Base-by-base conservation (phyloP, 30 jellyfish, hydroid and myxozoan species). In the Aurelia aurita region DNA sequence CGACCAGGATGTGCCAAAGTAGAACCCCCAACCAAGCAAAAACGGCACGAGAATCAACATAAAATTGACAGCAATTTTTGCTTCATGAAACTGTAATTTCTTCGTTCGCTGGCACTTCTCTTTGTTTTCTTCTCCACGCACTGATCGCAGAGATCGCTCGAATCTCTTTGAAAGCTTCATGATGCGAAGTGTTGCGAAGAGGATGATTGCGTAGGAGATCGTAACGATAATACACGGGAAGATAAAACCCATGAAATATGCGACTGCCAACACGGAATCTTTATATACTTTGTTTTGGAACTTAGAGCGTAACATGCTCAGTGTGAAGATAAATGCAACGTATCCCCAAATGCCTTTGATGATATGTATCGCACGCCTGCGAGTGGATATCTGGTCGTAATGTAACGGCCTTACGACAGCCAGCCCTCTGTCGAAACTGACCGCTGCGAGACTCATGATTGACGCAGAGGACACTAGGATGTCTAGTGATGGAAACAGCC, bases 21-120 rank as follows among this genome's bases (percentile, higher is more conserved):
- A 85, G 32, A 85, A 85, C 1, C 95, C 95, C 95, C 95, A 85
- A 10, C 95, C 95, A n/a, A 55, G 75, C 80, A 74, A 14, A 29
- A 85, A 85, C 51, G 95, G 95, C 27, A 74, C 95, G 27, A 85
- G 88, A 43, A 85, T 85, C 45, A 85, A 27, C 88, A 85, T 74
- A 61, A 85, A 66, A 35, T 85, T 85, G 61, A 64, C 78, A 15
- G 95, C 88, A n/a, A 85, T 85, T 53, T 74, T 74, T 34, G 87
- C 85, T 35, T 85, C 95, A 27, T 66, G 78, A 16, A 85, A 72
- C 54, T 85, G 86, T 61, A 85, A 22, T 18, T 66, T 74, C 77
- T 63, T 74, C 26, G 79, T 69, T 22, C 79, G 70, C 39, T 81
- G 84, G 29, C 72, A 34, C 62, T 32, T 63, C 0, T 53, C 61